Base-by-base conservation (phyloP, 2,888 invertebrate species). In the Dione juno region DNA sequence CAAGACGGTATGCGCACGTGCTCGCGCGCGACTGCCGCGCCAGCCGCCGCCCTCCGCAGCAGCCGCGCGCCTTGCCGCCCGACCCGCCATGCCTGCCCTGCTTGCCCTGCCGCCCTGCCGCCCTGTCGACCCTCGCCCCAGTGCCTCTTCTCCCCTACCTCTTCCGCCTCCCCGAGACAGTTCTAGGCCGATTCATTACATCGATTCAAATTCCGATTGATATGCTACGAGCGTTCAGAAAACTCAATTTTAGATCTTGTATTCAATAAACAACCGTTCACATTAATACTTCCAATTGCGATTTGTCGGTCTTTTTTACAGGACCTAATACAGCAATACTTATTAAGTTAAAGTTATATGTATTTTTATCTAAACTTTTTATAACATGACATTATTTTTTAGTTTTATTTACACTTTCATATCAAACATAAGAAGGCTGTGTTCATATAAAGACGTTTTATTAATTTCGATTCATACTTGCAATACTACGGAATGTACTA, bases 1-100 rank as follows among this genome's bases (percentile, higher is more conserved):
- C 89, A 79, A 84, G 85, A 87, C 87, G 89, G 81, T 84, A 81
- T 87, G 89, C 90, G 90, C 90, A 88, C 90, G 91, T 88, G 90
- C 84, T 84, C 82, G 88, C 89, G 89, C 83, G 90, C 89, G 86
- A 91, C 91, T 90, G 92, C 89, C 90, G 90, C 85, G 86, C 81
- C 80, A 77, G 77, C 78, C 78, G 77, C 78, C 80, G 80, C 78
- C 80, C 81, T 78, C 82, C 79, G 81, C 82, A 86, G 78, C 85
- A 86, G 84, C 85, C 88, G 85, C 77, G 77, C 78, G 77, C 76
- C 78, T 80, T 77, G 79, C 81, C 84, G 84, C 85, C 84, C 83
- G 82, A 87, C 77, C 85, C 84, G 84, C 82, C 81, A 80, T 78
- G 78, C 77, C 81, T 79, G 73, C 75, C 79, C 82, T 84, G 84